phyloP scores from a whole-genome alignment of 2,113 vertebrate species.

The Odocoileus virginianus region DNA sequence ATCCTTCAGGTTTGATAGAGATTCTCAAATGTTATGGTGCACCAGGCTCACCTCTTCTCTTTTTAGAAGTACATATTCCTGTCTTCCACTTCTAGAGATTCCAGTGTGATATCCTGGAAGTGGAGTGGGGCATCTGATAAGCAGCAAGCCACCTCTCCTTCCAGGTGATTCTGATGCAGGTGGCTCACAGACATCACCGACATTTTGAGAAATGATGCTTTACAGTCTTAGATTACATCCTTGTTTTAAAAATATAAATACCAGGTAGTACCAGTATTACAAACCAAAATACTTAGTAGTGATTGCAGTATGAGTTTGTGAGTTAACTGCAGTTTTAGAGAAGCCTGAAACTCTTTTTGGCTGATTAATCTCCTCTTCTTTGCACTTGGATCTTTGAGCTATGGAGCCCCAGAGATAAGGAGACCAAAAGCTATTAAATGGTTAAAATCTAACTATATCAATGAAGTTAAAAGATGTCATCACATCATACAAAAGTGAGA shows the following conservation, averaged over 20 bases:
- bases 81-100: not conserved
- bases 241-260: not conserved
- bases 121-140: not conserved
- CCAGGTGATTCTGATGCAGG: not conserved
- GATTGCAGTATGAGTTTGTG: not conserved
- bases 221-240: not conserved
- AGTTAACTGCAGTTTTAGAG: not conserved
- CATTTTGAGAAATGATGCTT: not conserved
- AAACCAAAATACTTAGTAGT: not conserved
- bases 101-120: not conserved
- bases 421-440: not conserved
- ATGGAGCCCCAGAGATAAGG: not conserved
- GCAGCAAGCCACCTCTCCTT: not conserved
- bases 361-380: not conserved
- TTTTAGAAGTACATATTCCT: not conserved
- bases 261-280: not conserved
- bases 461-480: not conserved
- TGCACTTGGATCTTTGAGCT: not conserved
- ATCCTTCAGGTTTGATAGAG: not conserved
- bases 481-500: not conserved
- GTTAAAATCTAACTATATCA: not conserved
- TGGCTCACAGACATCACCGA: not conserved
- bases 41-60: not conserved
- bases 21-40: not conserved
- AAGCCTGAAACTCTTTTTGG: not conserved